Base-by-base conservation (phyloP, 2,113 vertebrate genomes). In the Oceanites oceanicus region DNA sequence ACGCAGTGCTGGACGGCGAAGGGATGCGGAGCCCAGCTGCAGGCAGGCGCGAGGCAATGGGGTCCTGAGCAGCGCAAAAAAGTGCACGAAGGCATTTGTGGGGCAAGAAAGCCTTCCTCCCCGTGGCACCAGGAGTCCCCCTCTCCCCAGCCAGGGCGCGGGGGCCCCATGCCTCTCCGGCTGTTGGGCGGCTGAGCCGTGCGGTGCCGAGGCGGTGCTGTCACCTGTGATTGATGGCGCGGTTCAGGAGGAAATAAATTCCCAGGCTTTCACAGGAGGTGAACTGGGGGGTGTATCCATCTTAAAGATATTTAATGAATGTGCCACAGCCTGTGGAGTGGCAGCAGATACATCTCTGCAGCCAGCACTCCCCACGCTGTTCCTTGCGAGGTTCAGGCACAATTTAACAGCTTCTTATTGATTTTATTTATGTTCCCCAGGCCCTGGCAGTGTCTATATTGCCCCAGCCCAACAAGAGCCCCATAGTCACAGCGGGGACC, bases 191-290 rank as follows among this genome's bases (percentile, higher is more conserved):
- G 38, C 86, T 16, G 75, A 80, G 71, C 67, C 4, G 7, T 3
- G 21, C 14, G 1, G 73, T 11, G 55, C 89, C 9, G 15, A 40
- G 75, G 94, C 61, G 8, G 50, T 40, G 82, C 90, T 77, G 83
- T 42, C 83, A 29, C 61, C n/a, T 0, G 59, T 86, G 96, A 98
- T 82, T 89, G 97, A 98, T 96, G 92, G 92, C 78, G 30, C 18
- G 30, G 92, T 88, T 97, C 86, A 23, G 96, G 52, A 97, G 97
- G 97, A 97, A 97, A 97, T 96, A 98, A 98, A 97, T 98, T 84
- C 96, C 11, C 7, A 92, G 94, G 94, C 90, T 86, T 59, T 13
- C 3, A 27, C 59, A 79, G 88, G 96, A 95, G 98, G 96, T 97
- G 97, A 96, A 55, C 88, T 86, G 91, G 97, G 97, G 90, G 97